A percentile compares a stretch with the other conserved stretches of the same genome.
phyloP scores from a whole-genome alignment of 2,888 invertebrate genomes.

The Phalera bucephala region DNA sequence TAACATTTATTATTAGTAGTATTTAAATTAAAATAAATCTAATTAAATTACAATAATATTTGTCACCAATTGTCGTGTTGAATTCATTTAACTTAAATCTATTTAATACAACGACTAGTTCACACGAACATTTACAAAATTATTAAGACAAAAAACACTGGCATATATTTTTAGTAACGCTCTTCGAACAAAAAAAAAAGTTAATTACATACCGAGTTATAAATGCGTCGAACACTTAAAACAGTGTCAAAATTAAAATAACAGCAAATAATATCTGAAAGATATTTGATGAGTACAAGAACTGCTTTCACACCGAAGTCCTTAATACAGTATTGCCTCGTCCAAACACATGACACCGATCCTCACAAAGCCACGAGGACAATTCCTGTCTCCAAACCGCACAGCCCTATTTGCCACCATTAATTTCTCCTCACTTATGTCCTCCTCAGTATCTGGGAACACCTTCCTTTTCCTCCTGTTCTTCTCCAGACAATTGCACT shows the following conservation, averaged over 20 bases:
- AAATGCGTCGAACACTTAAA: conserved; percentile 26
- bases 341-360: conserved; percentile 12
- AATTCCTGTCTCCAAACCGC: conserved; percentile 1
- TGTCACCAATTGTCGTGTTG: no score
- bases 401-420: no score
- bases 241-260: conserved; percentile 15
- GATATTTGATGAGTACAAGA: no score
- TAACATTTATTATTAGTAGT: neutral
- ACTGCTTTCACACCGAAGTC: no score
- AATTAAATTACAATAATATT: no score
- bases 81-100: neutral
- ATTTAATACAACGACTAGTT: neutral
- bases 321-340: no score
- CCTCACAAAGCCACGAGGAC: conserved; percentile 12
- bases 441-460: conserved; percentile 4
- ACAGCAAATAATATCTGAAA: no score
- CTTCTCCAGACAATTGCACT: conserved; percentile 33
- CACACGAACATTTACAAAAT: neutral
- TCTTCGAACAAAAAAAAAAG: no score
- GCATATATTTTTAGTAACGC: neutral
- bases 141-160: neutral
- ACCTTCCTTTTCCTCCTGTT: conserved; percentile 33
- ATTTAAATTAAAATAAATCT: neutral
- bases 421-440: neutral
- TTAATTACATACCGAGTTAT: conserved; percentile 4